Conservation (phyloP, 2,797 vertebrate genomes). For the Sylvia borin region DNA sequence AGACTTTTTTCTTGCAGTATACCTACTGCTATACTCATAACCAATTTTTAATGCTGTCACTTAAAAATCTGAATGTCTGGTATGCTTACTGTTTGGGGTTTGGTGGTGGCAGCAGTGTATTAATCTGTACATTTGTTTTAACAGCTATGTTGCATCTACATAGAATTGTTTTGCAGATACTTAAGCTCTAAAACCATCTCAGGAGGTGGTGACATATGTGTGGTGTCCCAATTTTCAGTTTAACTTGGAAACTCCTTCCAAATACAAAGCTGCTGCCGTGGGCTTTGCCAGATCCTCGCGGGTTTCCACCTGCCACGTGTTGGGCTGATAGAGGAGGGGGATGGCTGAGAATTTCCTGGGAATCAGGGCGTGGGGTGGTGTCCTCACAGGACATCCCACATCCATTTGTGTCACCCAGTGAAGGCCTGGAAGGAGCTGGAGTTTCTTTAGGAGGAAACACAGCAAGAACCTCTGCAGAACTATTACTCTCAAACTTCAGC, state of each 20-base stretch:
- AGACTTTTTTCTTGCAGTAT: background rate
- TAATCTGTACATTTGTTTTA: background rate
- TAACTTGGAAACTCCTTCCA: background rate
- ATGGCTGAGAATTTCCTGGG: background rate
- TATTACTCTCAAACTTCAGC: background rate
- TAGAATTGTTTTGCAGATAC: background rate
- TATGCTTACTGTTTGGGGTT: background rate
- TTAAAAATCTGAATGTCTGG: background rate
- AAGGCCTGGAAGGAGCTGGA: background rate
- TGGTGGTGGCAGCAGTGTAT: background rate
- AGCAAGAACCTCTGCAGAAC: background rate
- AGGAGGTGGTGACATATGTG: background rate
- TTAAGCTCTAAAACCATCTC: background rate
- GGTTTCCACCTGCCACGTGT: background rate
- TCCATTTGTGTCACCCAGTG: rapidly evolving
- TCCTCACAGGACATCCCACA: background rate
- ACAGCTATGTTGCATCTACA: background rate
- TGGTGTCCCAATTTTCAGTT: conserved; percentile 12
- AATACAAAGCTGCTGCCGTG: background rate
- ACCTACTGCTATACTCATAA: background rate
- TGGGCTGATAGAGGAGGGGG: background rate
- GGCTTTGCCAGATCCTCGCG: background rate
- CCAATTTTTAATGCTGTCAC: background rate
- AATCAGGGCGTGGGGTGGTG: background rate
- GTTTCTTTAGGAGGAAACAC: background rate